Evolutionary conservation across 1,140 invertebrate species (phyloP).

Genomic region (Hycleus phaleratus): DNA sequence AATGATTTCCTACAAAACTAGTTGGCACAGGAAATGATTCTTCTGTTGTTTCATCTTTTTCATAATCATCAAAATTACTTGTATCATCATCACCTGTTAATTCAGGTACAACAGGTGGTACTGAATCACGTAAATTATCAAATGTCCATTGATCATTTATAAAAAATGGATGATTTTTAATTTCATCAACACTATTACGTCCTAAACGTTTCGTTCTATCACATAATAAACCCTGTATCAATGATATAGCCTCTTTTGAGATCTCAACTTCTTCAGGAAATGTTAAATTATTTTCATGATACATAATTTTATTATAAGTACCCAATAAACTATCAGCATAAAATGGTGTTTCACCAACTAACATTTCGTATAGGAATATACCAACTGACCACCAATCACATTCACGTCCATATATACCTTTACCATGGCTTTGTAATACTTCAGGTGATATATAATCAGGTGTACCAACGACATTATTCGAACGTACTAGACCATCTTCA

Average conservation of each 20-base stretch:
- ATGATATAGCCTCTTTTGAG: conserved; percentile 79
- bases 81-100: conserved; percentile 94
- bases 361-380: conserved; percentile 98
- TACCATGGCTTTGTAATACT: conserved; percentile 91
- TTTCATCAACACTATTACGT: conserved; percentile 89
- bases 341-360: conserved; percentile 97
- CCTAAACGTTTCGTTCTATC: conserved; percentile 88
- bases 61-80: conserved; percentile 96
- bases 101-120: conserved; percentile 94
- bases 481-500: conserved; percentile 85
- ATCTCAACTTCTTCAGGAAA: conserved; percentile 95
- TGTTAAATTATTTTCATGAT: conserved; percentile 89
- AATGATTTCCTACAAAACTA: conserved; percentile 95
- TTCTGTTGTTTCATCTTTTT: conserved; percentile 80
- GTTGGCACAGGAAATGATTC: conserved; percentile 93
- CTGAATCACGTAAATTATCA: conserved; percentile 86
- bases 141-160: conserved; percentile 94
- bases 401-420: conserved; percentile 85
- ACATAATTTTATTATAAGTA: conserved; percentile 99
- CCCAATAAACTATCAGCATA: conserved; percentile 97
- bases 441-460: conserved; percentile 99
- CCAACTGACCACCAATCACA: conserved; percentile 99
- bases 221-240: conserved; percentile 91
- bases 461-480: conserved; percentile 96
- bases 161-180: conserved; percentile 93